phyloP scores from a whole-genome alignment of 2,113 vertebrate genomes.

The Gasterosteus nipponicus region DNA sequence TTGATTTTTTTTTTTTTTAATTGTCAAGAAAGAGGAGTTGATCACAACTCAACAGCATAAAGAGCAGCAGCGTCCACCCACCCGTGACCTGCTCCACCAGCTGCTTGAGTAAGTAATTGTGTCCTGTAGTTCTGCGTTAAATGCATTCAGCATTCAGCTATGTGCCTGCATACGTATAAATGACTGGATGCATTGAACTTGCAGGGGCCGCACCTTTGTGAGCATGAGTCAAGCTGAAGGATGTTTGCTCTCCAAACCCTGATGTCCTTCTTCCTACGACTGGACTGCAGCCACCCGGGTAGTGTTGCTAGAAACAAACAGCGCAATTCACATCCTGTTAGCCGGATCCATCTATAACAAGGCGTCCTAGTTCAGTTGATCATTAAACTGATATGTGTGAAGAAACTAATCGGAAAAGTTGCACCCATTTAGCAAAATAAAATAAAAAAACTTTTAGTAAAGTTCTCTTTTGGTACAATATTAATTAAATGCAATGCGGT shows the following conservation, averaged over 20 bases:
- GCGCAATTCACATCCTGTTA: slow-evolving; percentile 29
- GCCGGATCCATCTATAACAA: not conserved
- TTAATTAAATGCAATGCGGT: not conserved
- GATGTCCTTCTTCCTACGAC: slow-evolving; percentile 18
- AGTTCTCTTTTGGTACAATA: not conserved
- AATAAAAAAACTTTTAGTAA: not conserved
- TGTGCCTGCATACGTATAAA: not conserved
- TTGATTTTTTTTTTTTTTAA: not conserved
- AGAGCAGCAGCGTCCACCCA: slow-evolving; percentile 19
- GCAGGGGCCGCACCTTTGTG: slow-evolving; percentile 32
- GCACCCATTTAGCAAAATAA: not conserved
- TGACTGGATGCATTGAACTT: slow-evolving; percentile 10
- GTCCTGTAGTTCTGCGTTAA: not conserved
- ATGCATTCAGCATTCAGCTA: not conserved
- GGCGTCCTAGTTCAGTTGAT: not conserved
- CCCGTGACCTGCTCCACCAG: not conserved
- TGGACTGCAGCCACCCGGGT: slow-evolving; percentile 33
- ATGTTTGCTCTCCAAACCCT: slow-evolving; percentile 49
- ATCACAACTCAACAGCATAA: slow-evolving; percentile 12
- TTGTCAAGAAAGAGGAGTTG: not conserved
- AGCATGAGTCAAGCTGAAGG: slow-evolving; percentile 54
- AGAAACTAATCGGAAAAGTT: not conserved
- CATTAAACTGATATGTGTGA: not conserved
- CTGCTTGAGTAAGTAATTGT: not conserved
- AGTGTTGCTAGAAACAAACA: slow-evolving; percentile 52